Percentiles rank a stretch among this genome's conserved stretches.
These are phyloP conservation scores for Hylyphantes graminicola DNA, from an alignment of 1,140 invertebrate genomes.

Conservation along the genomic window DNA sequence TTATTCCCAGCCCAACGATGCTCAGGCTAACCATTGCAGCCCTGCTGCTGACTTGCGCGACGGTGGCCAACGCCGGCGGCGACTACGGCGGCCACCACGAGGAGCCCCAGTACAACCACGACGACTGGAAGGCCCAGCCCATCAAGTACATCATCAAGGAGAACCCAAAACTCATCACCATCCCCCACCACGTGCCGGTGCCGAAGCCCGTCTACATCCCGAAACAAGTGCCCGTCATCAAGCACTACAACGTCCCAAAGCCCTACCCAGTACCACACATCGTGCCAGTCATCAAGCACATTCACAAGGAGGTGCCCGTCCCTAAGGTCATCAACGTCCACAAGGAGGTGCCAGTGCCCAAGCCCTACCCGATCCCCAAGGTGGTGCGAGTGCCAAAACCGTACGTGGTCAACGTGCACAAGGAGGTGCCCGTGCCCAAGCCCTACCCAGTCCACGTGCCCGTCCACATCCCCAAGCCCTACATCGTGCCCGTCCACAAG, in stretches of 20 bases:
- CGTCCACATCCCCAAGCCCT: conserved; percentile 58
- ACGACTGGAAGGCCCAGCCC: conserved; percentile 54
- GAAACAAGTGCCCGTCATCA: conserved; percentile 62
- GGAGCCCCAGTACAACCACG: conserved; percentile 14
- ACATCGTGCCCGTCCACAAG: conserved; percentile 57
- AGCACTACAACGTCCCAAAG: conserved; percentile 62
- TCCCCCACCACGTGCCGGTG: conserved; percentile 65
- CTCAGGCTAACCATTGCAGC: conserved; percentile 39
- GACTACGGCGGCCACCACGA: conserved; percentile 5
- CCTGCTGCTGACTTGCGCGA: conserved; percentile 27
- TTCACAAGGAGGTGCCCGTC: conserved; percentile 56
- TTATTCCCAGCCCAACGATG: conserved; percentile 22
- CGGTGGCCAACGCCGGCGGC: conserved; percentile 18
- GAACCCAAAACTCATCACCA: conserved; percentile 61
- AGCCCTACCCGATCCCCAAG: conserved; percentile 58
- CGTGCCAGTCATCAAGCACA: conserved; percentile 45
- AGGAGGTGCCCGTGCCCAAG: conserved; percentile 56
- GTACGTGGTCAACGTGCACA: conserved; percentile 52
- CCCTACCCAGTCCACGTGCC: conserved; percentile 52
- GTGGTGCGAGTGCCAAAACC: conserved; percentile 55
- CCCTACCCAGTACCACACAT: conserved; percentile 62
- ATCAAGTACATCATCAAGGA: conserved; percentile 61
- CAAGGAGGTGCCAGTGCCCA: conserved; percentile 57
- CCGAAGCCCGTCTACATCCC: conserved; percentile 63
- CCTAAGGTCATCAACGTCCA: conserved; percentile 53